Conservation (phyloP, 2,888 invertebrate species). For the Abrostola triplasia region DNA sequence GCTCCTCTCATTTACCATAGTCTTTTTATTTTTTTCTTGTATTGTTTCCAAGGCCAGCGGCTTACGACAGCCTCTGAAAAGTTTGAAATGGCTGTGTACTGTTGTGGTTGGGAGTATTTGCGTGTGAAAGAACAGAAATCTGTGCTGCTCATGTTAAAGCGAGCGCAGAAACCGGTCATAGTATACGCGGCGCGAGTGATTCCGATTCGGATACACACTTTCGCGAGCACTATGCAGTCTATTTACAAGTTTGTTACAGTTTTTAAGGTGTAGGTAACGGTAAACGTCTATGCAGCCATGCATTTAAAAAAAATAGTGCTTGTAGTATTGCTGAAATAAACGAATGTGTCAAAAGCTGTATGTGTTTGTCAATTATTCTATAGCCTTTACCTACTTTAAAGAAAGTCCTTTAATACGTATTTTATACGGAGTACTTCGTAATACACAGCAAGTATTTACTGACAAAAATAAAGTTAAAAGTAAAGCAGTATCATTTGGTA, state of each 20-base stretch:
- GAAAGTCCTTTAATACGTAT: no score
- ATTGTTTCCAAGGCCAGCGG: constrained; percentile 66
- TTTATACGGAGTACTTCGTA: no score
- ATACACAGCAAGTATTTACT: no score
- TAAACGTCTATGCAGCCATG: neutral
- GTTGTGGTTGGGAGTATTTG: constrained; percentile 67
- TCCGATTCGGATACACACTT: constrained; percentile 64
- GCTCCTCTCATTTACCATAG: constrained; percentile 56
- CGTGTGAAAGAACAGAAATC: constrained; percentile 50
- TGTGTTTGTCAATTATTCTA: no score
- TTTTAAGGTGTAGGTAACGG: constrained; percentile 53
- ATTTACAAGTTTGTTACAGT: constrained; percentile 67
- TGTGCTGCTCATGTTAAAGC: constrained; percentile 61
- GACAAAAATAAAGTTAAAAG: no score
- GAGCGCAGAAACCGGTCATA: constrained; percentile 63
- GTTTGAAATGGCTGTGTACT: constrained; percentile 63
- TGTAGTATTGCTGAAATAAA: neutral
- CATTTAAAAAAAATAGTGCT: neutral
- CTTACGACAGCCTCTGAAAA: constrained; percentile 63
- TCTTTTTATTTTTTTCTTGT: constrained; percentile 62
- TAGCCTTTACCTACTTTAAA: no score
- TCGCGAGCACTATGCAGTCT: constrained; percentile 60
- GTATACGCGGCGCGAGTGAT: constrained; percentile 59
- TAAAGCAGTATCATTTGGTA: no score
- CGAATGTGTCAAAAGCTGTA: no score